phyloP scores from a whole-genome alignment of 2,888 invertebrate genomes.

The Troides helena region DNA sequence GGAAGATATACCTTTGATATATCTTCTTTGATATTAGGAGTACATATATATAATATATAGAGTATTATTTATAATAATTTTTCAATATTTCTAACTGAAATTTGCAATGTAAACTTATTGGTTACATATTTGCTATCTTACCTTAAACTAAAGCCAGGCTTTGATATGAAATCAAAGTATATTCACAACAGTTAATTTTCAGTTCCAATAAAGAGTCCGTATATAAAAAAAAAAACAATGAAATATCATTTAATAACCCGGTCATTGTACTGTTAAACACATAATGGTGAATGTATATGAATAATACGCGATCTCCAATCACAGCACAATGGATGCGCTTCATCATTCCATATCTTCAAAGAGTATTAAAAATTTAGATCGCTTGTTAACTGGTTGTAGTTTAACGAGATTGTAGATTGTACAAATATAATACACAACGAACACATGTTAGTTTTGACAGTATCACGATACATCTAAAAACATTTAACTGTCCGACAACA shows the following conservation, averaged over 20 bases:
- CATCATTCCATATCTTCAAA: slow-evolving; percentile 26
- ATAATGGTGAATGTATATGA: slow-evolving; percentile 16
- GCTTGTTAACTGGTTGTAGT: slow-evolving; percentile 1
- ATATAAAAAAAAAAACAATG: slow-evolving; percentile 8
- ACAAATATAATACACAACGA: neutral
- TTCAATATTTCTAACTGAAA: too few species aligned
- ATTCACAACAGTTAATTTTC: too few species aligned
- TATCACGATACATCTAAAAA: neutral
- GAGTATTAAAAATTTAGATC: slow-evolving; percentile 1
- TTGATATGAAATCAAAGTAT: too few species aligned
- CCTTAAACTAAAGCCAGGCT: too few species aligned
- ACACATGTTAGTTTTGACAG: neutral
- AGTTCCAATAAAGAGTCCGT: neutral
- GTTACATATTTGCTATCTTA: too few species aligned
- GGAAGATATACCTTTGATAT: too few species aligned
- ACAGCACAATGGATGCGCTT: slow-evolving; percentile 31
- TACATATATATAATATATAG: too few species aligned
- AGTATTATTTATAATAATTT: too few species aligned
- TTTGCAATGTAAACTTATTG: too few species aligned
- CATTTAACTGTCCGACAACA: neutral
- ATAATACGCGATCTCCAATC: slow-evolving; percentile 24
- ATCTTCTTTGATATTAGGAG: too few species aligned
- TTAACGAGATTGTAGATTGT: neutral
- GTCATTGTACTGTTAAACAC: slow-evolving; percentile 29
- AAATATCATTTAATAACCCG: slow-evolving; percentile 24